Evolutionary conservation across 2,113 vertebrate genomes (phyloP), one percentile per base, ranked within the genome.

Genomic region (Gasterosteus aculeatus): DNA sequence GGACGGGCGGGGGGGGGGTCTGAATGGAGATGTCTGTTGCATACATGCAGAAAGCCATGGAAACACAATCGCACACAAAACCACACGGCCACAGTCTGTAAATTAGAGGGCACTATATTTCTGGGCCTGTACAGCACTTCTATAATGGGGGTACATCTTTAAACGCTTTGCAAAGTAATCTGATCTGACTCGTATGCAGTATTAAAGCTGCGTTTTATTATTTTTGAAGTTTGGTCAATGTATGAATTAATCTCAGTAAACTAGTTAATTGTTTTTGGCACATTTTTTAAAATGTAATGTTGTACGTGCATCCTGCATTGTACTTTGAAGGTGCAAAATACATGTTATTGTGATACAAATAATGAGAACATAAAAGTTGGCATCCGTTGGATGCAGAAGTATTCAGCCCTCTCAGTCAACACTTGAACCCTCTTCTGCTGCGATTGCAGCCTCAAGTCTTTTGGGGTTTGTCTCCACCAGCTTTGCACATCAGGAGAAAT

Each of bases 1-100:
- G 65, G 70, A 69, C 18, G 78, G 59, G 73, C 35, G 60, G 51
- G 64, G 76, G 68, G 76, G 22, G 80, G 77, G 58, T 79, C 29
- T 84, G 85, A 88, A 65, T 58, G 67, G 72, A 83, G 75, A 64
- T 75, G 75, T 53, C 83, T 87, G 87, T 74, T 81, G 64, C 67
- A n/a, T 47, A 33, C 63, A 75, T 6, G 41, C 68, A 7, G 38
- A 71, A 15, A 1, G 39, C 41, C 46, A 4, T 7, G 44, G 74
- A 86, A 67, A 81, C 76, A 44, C 71, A 47, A n/a, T 51, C 53
- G 12, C 47, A 65, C 47, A 73, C 69, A 41, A 57, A 65, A 7
- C 59, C 46, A 64, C 67, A 59, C 1, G 47, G n/a, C 29, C 38
- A 6, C 54, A 75, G 47, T 19, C 64, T 29, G 42, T 11, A 5